Percentiles rank a stretch among this genome's conserved stretches.
phyloP scores from a whole-genome alignment of 2,797 vertebrate genomes.

The Silurus lanzhouensis region DNA sequence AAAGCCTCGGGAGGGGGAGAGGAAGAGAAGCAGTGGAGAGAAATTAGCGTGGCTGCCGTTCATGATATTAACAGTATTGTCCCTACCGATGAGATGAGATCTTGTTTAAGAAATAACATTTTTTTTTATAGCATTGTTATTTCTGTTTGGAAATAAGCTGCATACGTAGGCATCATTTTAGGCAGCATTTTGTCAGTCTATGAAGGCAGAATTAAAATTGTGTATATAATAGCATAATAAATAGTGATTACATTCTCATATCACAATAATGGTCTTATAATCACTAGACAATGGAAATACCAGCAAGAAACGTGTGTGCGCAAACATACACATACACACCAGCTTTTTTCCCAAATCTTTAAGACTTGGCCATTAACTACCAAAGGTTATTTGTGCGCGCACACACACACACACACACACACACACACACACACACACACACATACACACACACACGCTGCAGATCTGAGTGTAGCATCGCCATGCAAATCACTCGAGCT shows the following conservation, averaged over 20 bases:
- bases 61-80: too few species aligned
- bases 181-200: too few species aligned
- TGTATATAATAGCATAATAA: neutral
- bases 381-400: constrained; percentile 24
- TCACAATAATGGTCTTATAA: too few species aligned
- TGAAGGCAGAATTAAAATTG: neutral
- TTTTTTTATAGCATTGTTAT: neutral
- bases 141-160: neutral
- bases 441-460: constrained; percentile 8
- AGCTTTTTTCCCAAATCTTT: neutral
- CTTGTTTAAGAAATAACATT: neutral
- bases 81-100: neutral
- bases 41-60: too few species aligned
- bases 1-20: too few species aligned
- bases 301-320: neutral
- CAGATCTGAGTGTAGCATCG: constrained; percentile 16
- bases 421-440: constrained; percentile 23
- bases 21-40: too few species aligned
- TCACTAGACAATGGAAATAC: neutral
- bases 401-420: constrained; percentile 16
- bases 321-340: neutral
- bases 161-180: neutral
- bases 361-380: constrained; percentile 22
- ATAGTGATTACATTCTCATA: too few species aligned
- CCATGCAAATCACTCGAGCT: constrained; percentile 44